These are phyloP conservation scores for Drosophila mimetica DNA, from an alignment of 2,888 invertebrate species.

Conservation along the genomic window DNA sequence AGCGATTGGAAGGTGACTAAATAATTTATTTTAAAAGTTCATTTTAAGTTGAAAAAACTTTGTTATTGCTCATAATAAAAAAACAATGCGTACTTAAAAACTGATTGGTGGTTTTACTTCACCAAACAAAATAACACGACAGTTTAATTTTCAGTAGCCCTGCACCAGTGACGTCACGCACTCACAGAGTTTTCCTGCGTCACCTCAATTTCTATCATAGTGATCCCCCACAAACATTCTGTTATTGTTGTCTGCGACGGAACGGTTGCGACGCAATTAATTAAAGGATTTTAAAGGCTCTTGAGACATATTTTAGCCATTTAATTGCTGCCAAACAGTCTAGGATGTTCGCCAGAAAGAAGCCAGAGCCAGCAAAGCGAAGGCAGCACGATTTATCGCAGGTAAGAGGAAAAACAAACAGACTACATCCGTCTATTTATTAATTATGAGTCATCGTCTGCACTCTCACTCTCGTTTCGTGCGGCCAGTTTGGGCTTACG, in stretches of 20 bases:
- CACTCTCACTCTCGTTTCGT: conserved; percentile 16
- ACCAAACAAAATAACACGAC: too few relatives aligned
- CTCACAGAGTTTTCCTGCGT: conserved; percentile 6
- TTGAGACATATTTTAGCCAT: not conserved
- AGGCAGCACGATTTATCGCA: conserved; percentile 82
- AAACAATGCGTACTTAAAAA: too few relatives aligned
- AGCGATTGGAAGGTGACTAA: conserved; percentile 12
- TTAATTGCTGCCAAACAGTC: conserved; percentile 16
- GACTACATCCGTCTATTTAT: conserved; percentile 49
- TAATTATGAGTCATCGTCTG: conserved; percentile 55
- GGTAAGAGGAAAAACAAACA: conserved; percentile 62
- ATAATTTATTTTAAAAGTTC: too few relatives aligned
- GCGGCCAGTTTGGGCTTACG: conserved; percentile 89
- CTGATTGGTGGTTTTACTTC: too few relatives aligned
- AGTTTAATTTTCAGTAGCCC: conserved; percentile 4
- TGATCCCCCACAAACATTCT: conserved; percentile 17
- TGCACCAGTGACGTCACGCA: not conserved
- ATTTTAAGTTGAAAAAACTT: too few relatives aligned
- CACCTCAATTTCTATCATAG: not conserved
- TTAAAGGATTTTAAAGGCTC: not conserved
- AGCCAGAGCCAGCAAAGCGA: conserved; percentile 77
- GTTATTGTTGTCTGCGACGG: conserved; percentile 46
- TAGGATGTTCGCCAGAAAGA: conserved; percentile 82
- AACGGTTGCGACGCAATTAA: conserved; percentile 47
- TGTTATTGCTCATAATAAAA: too few relatives aligned